Evolutionary conservation across 1,140 invertebrate species (phyloP), one percentile per base, ranked within the genome.

Genomic region (Pararge aegeria): DNA sequence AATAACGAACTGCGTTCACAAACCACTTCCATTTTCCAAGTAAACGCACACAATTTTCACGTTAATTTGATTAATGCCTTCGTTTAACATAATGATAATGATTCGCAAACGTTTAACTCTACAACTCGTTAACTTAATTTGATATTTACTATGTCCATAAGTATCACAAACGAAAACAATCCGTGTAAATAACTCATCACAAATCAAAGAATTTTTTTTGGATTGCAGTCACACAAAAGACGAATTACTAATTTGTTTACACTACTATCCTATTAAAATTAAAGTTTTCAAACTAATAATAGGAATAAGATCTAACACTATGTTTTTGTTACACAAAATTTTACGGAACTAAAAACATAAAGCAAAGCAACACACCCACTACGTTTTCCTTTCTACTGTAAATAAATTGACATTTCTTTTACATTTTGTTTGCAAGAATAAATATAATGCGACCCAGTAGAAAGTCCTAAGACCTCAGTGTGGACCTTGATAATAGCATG

Each of bases 321-420:
- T 54, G 51, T 55, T 57, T 65, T 44, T 49, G 51, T 54, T 55
- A 66, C 48, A 73, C 61, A 29, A 68, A 73, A 69, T 73, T 55
- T 58, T 61, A 62, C 63, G 64, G 68, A 70, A 77, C 61, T 72
- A 76, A 84, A 34, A 79, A 78, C 70, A 72, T 70, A 80, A 84
- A 79, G 57, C 58, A 58, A 64, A 68, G 72, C 73, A 76, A 85
- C 86, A 89, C 85, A 86, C 80, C 83, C 86, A 81, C 73, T 78
- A 56, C 82, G 73, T 78, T 75, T 74, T 80, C 80, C 75, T 80
- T 79, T 82, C 75, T 72, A 85, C 80, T 85, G 75, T 86, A 87
- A 84, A 82, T 83, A 78, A 78, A 79, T 44, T 62, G 59, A 50
- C 59, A 61, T 55, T 61, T 52, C n/a, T 20, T 46, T 46, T 18